Percentiles rank a stretch among this genome's conserved stretches.
Evolutionary conservation across 2,797 vertebrate genomes (phyloP).

Genomic region (Propithecus perrieri): DNA sequence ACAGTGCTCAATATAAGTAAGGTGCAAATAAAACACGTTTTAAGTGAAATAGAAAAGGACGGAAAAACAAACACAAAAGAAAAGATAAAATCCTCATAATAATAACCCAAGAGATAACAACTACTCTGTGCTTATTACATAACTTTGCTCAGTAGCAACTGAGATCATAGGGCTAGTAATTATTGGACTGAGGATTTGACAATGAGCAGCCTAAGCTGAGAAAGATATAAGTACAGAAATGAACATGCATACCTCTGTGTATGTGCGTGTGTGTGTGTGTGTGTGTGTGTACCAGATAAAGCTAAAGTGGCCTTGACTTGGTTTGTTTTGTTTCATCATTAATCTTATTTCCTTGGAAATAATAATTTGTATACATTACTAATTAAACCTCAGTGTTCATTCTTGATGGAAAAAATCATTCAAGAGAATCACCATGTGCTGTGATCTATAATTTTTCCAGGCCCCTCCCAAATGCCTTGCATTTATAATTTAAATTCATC

Average conservation of each 20-base stretch:
- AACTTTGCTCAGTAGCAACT: neutral
- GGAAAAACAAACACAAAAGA: neutral
- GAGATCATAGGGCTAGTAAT: neutral
- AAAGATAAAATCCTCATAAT: neutral
- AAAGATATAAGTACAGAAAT: neutral
- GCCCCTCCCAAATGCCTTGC: neutral
- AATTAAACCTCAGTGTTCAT: neutral
- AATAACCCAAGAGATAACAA: neutral
- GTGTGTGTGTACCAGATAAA: neutral
- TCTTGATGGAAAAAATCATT: neutral
- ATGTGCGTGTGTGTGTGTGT: neutral
- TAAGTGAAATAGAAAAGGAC: neutral
- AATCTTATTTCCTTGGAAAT: neutral
- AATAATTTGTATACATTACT: neutral
- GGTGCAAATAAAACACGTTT: neutral
- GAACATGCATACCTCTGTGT: neutral
- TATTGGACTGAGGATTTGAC: neutral
- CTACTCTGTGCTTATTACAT: neutral
- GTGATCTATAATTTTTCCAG: neutral
- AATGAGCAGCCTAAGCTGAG: neutral
- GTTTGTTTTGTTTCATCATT: neutral
- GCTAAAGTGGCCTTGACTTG: neutral
- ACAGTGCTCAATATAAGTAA: neutral
- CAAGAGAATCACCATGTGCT: neutral
- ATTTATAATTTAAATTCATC: neutral